Base-by-base conservation (phyloP, 2,113 vertebrate species). In the Phoxinus phoxinus region DNA sequence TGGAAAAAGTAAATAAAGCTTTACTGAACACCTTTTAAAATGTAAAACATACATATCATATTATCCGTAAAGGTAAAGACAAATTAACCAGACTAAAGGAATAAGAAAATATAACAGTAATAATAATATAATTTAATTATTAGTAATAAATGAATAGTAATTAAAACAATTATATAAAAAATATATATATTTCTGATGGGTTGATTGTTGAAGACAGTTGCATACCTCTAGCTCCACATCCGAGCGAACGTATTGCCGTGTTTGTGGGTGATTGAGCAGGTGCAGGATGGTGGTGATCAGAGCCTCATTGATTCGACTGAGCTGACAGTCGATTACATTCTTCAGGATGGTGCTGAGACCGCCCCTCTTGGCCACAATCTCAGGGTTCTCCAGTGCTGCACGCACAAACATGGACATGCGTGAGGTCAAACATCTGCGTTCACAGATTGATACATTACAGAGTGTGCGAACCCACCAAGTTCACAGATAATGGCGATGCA, bases 401-500 rank as follows among this genome's bases (percentile, higher is more conserved):
- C 27, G 37, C 8, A 77, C 30, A 83, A 73, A 83, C 4, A 30
- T 32, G 7, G 17, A 76, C 63, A 79, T n/a, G 6, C 46, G 19
- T n/a, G 30, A 37, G 48, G 3, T 83, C 48, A 56, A 56, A 72
- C 2, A 37, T 63, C 13, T 17, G 23, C 7, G 0, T 51, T 51
- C 10, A 51, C 13, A 3, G 23, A 25, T 6, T n/a, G 3, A 72
- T 21, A 25, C 5, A 6, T 67, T 17, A 15, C 37, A 48, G 46
- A 19, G 15, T 19, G 27, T 10, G 25, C 48, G 2, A 79, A 91
- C 94, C 94, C 91, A 98, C 98, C 98, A 81, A 99, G 95, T 95
- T 99, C 98, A 92, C 98, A 99, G 89, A 99, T 94, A 90, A 99
- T 99, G 88, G 98, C 98, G 87, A 99, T 98, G 92, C 98, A 98